Conservation (phyloP, 2,888 invertebrate species). For the Torymus aiolomorphi region DNA sequence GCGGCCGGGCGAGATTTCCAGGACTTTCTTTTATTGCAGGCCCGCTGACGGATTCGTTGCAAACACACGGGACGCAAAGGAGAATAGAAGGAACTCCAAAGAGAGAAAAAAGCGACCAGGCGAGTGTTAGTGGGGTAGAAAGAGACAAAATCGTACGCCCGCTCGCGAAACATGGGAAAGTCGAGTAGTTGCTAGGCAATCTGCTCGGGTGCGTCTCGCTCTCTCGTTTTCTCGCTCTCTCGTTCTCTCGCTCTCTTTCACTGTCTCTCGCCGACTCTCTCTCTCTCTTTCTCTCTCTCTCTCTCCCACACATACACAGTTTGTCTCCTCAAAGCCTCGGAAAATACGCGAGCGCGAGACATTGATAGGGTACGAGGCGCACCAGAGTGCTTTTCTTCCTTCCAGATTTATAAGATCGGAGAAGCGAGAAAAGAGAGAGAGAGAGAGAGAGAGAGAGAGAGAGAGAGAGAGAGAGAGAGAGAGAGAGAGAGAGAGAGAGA, state of each 20-base stretch:
- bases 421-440: slow-evolving; percentile 49
- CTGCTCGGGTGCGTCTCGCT: not conserved
- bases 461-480: not conserved
- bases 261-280: not conserved
- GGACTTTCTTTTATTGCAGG: slow-evolving; percentile 38
- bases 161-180: not conserved
- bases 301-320: not conserved
- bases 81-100: not conserved
- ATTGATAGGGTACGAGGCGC: slow-evolving; percentile 51
- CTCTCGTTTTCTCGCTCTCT: not conserved
- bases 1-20: slow-evolving; percentile 29
- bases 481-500: no score
- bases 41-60: slow-evolving; percentile 41
- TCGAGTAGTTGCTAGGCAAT: slow-evolving; percentile 18
- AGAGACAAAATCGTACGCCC: not conserved
- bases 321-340: no score
- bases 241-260: not conserved
- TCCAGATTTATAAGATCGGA: slow-evolving; percentile 28
- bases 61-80: slow-evolving; percentile 8
- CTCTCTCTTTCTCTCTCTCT: not conserved
- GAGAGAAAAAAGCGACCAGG: not conserved
- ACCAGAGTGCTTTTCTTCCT: slow-evolving; percentile 42
- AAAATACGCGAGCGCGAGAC: slow-evolving; percentile 13
- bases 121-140: not conserved
- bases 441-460: slow-evolving; percentile 36